Conservation (phyloP, 2,797 vertebrate species). For the Enteromius thamalakanensis region DNA sequence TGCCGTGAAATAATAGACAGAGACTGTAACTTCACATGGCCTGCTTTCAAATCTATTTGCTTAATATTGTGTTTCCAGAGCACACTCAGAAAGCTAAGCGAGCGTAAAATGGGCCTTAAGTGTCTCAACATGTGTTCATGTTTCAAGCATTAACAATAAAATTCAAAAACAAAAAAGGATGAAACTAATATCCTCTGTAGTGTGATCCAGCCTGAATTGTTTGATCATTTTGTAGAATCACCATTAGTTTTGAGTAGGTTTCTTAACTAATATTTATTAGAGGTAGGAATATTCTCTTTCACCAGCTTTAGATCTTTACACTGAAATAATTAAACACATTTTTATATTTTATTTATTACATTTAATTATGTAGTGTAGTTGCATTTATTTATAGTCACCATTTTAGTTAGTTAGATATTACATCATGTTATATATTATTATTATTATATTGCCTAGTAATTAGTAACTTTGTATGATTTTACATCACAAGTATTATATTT, state of each 20-base stretch:
- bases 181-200: neutral
- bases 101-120: constrained; percentile 36
- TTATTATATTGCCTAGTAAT: too few species aligned
- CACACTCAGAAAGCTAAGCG: constrained; percentile 9
- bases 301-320: too few species aligned
- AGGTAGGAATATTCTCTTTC: neutral
- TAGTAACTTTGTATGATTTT: neutral
- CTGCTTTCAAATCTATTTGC: constrained; percentile 27
- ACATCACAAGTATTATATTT: neutral
- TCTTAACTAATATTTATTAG: neutral
- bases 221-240: constrained; percentile 1
- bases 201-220: neutral
- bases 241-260: neutral
- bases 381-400: too few species aligned
- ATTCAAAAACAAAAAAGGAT: constrained; percentile 8
- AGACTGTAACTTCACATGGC: constrained; percentile 3
- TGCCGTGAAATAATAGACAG: neutral
- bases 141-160: constrained; percentile 37
- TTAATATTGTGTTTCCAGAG: constrained; percentile 35
- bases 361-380: too few species aligned
- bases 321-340: too few species aligned
- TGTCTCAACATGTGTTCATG: constrained; percentile 9
- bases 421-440: neutral
- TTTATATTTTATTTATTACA: too few species aligned
- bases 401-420: too few species aligned